Percentiles rank a stretch among this genome's conserved stretches.
Conservation (phyloP, 2,888 invertebrate genomes). For the Drosophila austrosaltans region DNA sequence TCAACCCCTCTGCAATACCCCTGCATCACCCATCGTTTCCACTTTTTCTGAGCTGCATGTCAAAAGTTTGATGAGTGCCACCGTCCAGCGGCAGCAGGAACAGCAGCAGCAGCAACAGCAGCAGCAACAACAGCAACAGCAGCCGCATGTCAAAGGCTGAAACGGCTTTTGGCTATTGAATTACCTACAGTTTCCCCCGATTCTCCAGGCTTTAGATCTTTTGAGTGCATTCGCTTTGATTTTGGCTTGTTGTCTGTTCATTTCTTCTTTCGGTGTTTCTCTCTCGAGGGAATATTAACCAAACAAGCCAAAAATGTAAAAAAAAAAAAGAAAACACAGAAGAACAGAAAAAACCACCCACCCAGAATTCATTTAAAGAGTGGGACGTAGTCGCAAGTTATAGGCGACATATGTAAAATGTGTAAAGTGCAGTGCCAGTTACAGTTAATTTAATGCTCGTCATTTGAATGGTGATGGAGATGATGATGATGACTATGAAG, state of each 20-base stretch:
- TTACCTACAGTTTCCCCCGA: constrained; percentile 67
- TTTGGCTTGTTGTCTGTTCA: constrained; percentile 37
- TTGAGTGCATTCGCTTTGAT: constrained; percentile 77
- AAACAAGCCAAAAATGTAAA: constrained; percentile 22
- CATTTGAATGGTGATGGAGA: constrained; percentile 37
- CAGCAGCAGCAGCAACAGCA: not conserved
- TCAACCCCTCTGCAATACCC: not conserved
- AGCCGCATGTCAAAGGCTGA: constrained; percentile 66
- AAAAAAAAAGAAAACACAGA: too few species aligned
- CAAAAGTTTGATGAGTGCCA: constrained; percentile 15
- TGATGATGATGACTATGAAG: constrained; percentile 25
- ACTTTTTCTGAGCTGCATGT: constrained; percentile 23
- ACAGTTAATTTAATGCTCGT: constrained; percentile 80
- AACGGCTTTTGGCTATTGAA: constrained; percentile 71
- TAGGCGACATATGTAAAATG: constrained; percentile 82
- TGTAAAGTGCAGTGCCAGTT: constrained; percentile 81
- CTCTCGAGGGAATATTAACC: constrained; percentile 62
- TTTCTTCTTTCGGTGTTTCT: constrained; percentile 27
- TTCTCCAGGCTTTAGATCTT: constrained; percentile 57
- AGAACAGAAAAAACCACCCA: constrained; percentile 51
- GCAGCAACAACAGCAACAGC: constrained; percentile 10
- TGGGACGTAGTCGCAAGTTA: constrained; percentile 29
- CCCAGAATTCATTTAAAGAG: constrained; percentile 33
- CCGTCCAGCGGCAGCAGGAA: constrained; percentile 3
- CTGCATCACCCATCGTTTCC: not conserved